Percentiles rank a stretch among this genome's conserved stretches.
phyloP scores from a whole-genome alignment of 2,888 invertebrate genomes.

The Sipha maydis region DNA sequence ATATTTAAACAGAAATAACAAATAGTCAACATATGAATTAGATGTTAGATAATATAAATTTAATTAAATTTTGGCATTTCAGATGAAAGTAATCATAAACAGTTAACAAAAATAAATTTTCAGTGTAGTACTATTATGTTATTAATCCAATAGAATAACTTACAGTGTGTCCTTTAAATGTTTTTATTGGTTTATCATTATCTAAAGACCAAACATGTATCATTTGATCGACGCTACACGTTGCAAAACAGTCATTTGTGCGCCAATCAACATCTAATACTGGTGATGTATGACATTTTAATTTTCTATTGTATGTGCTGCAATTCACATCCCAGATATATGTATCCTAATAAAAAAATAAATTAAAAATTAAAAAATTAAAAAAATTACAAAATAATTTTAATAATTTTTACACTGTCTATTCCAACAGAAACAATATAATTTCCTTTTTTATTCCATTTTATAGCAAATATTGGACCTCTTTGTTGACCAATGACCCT shows the following conservation, averaged over 20 bases:
- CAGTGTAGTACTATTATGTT: too few relatives aligned
- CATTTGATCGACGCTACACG: constrained; percentile 98
- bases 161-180: constrained; percentile 94
- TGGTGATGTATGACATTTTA: constrained; percentile 97
- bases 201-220: constrained; percentile 97
- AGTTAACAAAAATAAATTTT: too few relatives aligned
- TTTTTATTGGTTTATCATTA: constrained; percentile 95
- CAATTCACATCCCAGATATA: constrained; percentile 98
- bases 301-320: constrained; percentile 98
- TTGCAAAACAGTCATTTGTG: constrained; percentile 95
- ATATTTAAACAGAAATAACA: too few relatives aligned
- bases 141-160: constrained; percentile 66
- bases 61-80: too few relatives aligned
- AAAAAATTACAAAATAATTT: constrained; percentile 51
- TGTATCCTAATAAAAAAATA: constrained; percentile 76
- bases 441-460: constrained; percentile 99
- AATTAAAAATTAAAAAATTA: constrained; percentile 13
- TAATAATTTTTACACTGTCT: constrained; percentile 70
- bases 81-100: too few relatives aligned
- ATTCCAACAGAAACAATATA: constrained; percentile 98
- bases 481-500: constrained; percentile 98
- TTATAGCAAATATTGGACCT: constrained; percentile 98
- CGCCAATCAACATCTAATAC: constrained; percentile 99
- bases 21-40: too few relatives aligned
- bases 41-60: too few relatives aligned